Evolutionary conservation across 2,888 invertebrate genomes (phyloP).

Genomic region (Drosophila macrospina): DNA sequence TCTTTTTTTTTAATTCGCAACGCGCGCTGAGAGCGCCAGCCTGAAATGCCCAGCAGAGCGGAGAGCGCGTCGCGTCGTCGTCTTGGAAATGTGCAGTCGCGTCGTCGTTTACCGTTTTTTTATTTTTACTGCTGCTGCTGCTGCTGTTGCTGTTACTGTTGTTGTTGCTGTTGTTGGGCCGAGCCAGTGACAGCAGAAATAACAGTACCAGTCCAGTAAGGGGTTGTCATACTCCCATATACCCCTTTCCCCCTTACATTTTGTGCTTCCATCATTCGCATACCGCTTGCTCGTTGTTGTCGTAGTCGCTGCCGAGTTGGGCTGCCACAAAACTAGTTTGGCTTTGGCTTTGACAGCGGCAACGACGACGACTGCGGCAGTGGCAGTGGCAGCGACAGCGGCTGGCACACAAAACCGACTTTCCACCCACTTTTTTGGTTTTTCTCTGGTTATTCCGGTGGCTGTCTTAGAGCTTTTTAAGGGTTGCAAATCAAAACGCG

Average conservation of each 20-base stretch:
- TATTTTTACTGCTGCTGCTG: constrained; percentile 7
- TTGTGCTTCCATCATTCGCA: not conserved
- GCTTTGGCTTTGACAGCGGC: constrained; percentile 72
- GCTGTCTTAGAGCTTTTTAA: constrained; percentile 73
- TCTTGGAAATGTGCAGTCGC: constrained; percentile 61
- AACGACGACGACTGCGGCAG: not conserved
- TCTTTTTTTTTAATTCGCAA: constrained; percentile 15
- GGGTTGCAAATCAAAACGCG: constrained; percentile 82
- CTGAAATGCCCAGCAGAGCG: constrained; percentile 60
- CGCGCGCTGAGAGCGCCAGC: constrained; percentile 48
- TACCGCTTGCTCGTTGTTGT: constrained; percentile 20
- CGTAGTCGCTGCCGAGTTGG: constrained; percentile 51
- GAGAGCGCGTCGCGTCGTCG: constrained; percentile 37
- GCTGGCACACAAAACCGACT: constrained; percentile 61
- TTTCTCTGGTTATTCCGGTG: constrained; percentile 64
- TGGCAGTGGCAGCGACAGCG: constrained; percentile 18
- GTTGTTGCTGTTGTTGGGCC: not conserved
- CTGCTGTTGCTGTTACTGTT: constrained; percentile 6
- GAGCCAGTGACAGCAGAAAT: constrained; percentile 16
- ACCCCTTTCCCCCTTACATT: constrained; percentile 17
- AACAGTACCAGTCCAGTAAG: constrained; percentile 5
- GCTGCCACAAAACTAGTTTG: constrained; percentile 77
- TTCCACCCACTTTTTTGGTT: constrained; percentile 76
- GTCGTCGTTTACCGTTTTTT: constrained; percentile 31
- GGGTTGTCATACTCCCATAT: constrained; percentile 23